Evolutionary conservation across 1,140 invertebrate species (phyloP).

Genomic region (Lepidurus apus): DNA sequence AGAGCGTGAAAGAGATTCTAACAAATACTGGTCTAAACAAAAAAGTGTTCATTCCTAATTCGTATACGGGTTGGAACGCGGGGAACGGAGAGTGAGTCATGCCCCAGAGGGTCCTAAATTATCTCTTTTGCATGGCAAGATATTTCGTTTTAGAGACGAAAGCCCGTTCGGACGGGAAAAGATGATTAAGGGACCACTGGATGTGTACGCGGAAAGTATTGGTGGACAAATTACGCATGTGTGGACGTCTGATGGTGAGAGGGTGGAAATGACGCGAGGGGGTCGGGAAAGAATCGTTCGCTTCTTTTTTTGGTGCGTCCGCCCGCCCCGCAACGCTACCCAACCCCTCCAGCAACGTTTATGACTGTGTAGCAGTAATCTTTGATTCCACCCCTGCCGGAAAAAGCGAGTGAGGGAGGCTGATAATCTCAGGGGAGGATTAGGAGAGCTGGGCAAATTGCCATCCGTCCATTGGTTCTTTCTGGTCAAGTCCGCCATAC

Average conservation of each 20-base stretch:
- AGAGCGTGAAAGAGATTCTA: not conserved
- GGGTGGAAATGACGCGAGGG: not conserved
- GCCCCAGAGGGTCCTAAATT: not conserved
- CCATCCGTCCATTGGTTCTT: conserved; percentile 21
- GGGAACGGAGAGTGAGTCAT: not conserved
- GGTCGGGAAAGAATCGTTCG: conserved; percentile 1
- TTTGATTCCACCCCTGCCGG: not conserved
- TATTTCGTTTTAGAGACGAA: conserved; percentile 9
- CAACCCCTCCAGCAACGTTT: not conserved
- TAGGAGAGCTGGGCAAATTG: not conserved
- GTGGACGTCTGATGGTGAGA: conserved; percentile 13
- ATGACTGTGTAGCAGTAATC: not conserved
- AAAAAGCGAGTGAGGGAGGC: not conserved
- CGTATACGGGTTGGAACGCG: not conserved
- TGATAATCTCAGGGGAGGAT: conserved; percentile 14
- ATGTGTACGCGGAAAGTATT: conserved; percentile 1
- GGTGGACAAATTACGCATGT: conserved; percentile 21
- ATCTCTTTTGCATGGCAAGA: not conserved
- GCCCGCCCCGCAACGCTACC: not conserved
- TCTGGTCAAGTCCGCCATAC: conserved; percentile 20
- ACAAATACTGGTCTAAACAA: not conserved
- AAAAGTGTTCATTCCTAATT: not conserved
- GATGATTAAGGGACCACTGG: not conserved
- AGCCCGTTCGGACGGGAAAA: not conserved
- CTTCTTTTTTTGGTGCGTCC: not conserved